These are phyloP conservation scores for Eumeta japonica DNA, from an alignment of 1,140 invertebrate genomes.

Conservation along the genomic window DNA sequence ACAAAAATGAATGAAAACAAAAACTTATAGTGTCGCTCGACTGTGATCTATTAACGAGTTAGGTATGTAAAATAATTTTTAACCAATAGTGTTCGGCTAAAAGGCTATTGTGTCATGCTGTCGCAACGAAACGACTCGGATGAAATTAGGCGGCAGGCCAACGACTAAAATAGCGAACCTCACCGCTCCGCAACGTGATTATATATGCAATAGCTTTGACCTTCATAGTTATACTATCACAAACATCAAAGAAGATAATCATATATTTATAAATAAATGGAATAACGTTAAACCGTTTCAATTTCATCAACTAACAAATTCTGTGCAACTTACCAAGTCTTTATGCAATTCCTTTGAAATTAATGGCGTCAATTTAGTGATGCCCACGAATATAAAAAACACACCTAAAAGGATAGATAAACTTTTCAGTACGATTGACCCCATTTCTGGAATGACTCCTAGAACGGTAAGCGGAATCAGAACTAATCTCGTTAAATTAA, in stretches of 20 bases:
- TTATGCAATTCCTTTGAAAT: conserved; percentile 94
- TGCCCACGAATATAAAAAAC: conserved; percentile 94
- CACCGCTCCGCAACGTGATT: conserved; percentile 43
- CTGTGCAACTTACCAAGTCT: conserved; percentile 82
- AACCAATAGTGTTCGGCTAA: too few relatives aligned
- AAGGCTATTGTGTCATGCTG: too few relatives aligned
- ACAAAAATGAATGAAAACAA: too few relatives aligned
- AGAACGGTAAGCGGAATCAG: too few relatives aligned
- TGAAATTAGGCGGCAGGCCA: conserved; percentile 57
- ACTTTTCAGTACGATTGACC: conserved; percentile 83
- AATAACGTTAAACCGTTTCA: too few relatives aligned
- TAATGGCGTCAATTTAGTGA: conserved; percentile 86
- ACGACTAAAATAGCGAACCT: conserved; percentile 55
- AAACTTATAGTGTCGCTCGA: too few relatives aligned
- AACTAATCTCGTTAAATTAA: too few relatives aligned
- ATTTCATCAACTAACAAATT: too few relatives aligned
- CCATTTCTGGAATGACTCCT: conserved; percentile 32
- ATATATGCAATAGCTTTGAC: conserved; percentile 36
- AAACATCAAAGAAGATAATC: conserved; percentile 14
- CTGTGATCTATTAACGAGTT: too few relatives aligned
- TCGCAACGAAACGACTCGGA: conserved; percentile 31
- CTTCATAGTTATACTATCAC: conserved; percentile 24
- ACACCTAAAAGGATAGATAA: conserved; percentile 88
- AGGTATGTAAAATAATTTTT: too few relatives aligned
- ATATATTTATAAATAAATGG: conserved; percentile 7